Evolutionary conservation across 1,140 invertebrate genomes (phyloP).

Genomic region (Carposina sasakii): DNA sequence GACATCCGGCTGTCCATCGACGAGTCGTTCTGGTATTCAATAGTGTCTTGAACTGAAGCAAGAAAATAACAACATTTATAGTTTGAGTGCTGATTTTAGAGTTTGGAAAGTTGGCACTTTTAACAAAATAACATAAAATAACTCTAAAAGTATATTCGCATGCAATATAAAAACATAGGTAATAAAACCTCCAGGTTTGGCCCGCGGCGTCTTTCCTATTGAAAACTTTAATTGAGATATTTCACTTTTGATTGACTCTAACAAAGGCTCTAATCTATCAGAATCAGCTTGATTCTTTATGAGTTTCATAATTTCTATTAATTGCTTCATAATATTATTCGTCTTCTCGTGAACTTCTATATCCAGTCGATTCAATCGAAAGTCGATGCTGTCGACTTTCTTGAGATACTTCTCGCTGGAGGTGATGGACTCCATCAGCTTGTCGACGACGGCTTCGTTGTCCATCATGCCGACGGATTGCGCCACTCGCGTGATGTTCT

Average conservation of each 20-base stretch:
- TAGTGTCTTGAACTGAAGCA: too few species aligned
- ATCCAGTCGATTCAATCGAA: constrained; percentile 55
- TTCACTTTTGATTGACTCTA: constrained; percentile 36
- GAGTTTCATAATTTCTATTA: constrained; percentile 39
- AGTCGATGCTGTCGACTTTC: constrained; percentile 59
- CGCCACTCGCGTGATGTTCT: constrained; percentile 37
- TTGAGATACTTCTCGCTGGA: constrained; percentile 61
- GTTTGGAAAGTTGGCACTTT: too few species aligned
- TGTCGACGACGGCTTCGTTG: constrained; percentile 53
- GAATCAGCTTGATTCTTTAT: constrained; percentile 24
- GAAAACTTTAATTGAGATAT: constrained; percentile 33
- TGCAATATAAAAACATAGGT: too few species aligned
- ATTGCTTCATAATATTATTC: constrained; percentile 47
- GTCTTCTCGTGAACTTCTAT: constrained; percentile 63
- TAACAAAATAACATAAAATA: too few species aligned
- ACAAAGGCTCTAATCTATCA: constrained; percentile 33
- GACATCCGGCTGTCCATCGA: constrained; percentile 36
- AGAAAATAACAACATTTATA: too few species aligned
- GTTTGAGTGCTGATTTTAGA: too few species aligned
- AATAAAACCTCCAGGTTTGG: too few species aligned
- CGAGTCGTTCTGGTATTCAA: constrained; percentile 33
- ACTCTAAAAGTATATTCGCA: too few species aligned
- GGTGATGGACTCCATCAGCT: constrained; percentile 52
- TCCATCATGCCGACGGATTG: constrained; percentile 31
- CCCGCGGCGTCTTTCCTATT: constrained; percentile 29